phyloP scores from a whole-genome alignment of 1,140 invertebrate genomes.

The Zaprionus nigranus region DNA sequence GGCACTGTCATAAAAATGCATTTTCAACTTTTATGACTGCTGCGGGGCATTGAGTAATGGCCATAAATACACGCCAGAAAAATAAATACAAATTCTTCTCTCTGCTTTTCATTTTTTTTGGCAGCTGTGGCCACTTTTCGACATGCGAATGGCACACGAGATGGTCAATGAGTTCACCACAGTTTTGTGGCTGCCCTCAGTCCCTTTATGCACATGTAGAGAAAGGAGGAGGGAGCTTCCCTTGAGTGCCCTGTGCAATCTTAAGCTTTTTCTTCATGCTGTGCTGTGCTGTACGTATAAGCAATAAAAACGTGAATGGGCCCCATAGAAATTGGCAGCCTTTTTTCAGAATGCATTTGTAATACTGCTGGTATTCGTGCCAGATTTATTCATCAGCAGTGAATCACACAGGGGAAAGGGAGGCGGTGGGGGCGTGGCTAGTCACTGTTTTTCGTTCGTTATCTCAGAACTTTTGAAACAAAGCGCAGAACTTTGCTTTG shows the following conservation, averaged over 20 bases:
- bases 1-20: conserved; percentile 54
- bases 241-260: neutral
- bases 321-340: conserved; percentile 2
- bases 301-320: neutral
- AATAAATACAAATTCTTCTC: conserved; percentile 10
- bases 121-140: conserved; percentile 6
- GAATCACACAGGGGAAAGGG: neutral
- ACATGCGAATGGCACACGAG: conserved; percentile 1
- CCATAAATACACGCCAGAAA: conserved; percentile 47
- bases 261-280: neutral
- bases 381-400: neutral
- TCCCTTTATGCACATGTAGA: neutral
- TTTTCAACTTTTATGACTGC: conserved; percentile 61
- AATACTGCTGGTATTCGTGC: neutral
- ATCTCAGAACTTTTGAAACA: too few relatives aligned
- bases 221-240: neutral
- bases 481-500: too few relatives aligned
- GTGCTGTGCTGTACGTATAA: neutral
- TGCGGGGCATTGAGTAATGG: conserved; percentile 52
- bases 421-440: too few relatives aligned
- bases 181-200: conserved; percentile 2
- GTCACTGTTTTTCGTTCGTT: too few relatives aligned
- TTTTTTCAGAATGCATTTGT: neutral
- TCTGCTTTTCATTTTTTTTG: conserved; percentile 5
- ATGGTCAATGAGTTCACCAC: neutral